Evolutionary conservation across 2,113 vertebrate species (phyloP), one percentile per base, ranked within the genome.

Genomic region (Puma concolor): DNA sequence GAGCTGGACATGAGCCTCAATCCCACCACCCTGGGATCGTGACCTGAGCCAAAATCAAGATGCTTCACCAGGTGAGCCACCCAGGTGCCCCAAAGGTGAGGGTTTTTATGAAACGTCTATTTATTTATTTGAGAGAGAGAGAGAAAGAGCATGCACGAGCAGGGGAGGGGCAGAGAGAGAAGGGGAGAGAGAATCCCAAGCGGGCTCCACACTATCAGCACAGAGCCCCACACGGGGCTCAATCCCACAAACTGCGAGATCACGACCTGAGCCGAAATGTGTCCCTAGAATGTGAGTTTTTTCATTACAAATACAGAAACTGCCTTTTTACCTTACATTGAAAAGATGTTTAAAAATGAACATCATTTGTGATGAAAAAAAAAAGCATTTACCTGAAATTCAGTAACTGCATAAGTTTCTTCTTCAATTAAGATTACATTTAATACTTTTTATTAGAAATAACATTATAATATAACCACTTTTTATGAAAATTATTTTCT

Each of bases 261-360:
- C 21, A 60, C 0, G 7, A 60, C 21, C 57, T 8, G 57, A 60
- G 57, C 57, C 57, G 17, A 60, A 23, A 23, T 60, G 54, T 57
- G 54, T 17, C 54, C 17, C 54, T 57, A 17, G 44, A 44, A 67
- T 66, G 29, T 72, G 67, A 88, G 6, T 38, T 66, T 74, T 88
- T 82, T 82, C 29, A 81, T 80, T 82, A 88, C 36, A 44, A 93
- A 94, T 66, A 82, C 27, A 81, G 54, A 67, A 87, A 91, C 23
- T 57, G n/a, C 94, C 74, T 81, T 87, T 96, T 91, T 87, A 79
- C 21, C 10, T 52, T 83, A 91, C 54, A 36, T 66, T 72, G 87
- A 74, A 72, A 44, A 44, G 14, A 76, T 60, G 33, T 50, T 71
- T 38, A 77, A 96, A 93, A 93, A 60, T 57, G 38, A 83, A 48